Evolutionary conservation across 2,888 invertebrate genomes (phyloP).

Genomic region (Nomada flava): DNA sequence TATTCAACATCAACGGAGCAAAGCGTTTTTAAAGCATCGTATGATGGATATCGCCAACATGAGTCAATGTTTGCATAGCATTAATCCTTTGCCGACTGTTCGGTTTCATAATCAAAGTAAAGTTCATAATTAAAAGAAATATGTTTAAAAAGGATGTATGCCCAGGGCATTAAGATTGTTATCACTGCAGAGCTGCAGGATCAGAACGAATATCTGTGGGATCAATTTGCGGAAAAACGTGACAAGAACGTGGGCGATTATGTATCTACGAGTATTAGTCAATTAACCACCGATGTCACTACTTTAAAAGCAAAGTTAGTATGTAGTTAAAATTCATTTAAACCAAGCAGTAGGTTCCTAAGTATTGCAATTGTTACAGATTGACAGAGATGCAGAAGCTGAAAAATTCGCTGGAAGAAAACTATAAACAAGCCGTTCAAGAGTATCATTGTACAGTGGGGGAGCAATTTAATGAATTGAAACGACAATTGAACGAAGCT

Average conservation of each 20-base stretch:
- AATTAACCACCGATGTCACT: slow-evolving; percentile 64
- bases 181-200: slow-evolving; percentile 66
- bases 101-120: slow-evolving; percentile 27
- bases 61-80: slow-evolving; percentile 16
- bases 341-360: not conserved
- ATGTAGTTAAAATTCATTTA: slow-evolving; percentile 1
- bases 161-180: slow-evolving; percentile 50
- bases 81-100: slow-evolving; percentile 22
- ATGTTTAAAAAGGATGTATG: slow-evolving; percentile 57
- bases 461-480: slow-evolving; percentile 67
- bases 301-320: slow-evolving; percentile 68
- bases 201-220: slow-evolving; percentile 68
- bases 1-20: slow-evolving; percentile 29
- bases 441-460: slow-evolving; percentile 69
- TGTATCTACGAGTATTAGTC: slow-evolving; percentile 56
- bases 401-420: slow-evolving; percentile 67
- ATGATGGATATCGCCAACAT: slow-evolving; percentile 16
- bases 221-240: slow-evolving; percentile 54
- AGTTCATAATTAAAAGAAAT: slow-evolving; percentile 20
- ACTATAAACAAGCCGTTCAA: slow-evolving; percentile 67
- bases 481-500: slow-evolving; percentile 64
- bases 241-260: slow-evolving; percentile 41
- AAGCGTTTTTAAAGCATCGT: slow-evolving; percentile 20
- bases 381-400: slow-evolving; percentile 70
- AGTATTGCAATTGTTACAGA: slow-evolving; percentile 54